These are phyloP conservation scores for Rhinoraja longicauda DNA, from an alignment of 2,797 vertebrate species.

Conservation along the genomic window DNA sequence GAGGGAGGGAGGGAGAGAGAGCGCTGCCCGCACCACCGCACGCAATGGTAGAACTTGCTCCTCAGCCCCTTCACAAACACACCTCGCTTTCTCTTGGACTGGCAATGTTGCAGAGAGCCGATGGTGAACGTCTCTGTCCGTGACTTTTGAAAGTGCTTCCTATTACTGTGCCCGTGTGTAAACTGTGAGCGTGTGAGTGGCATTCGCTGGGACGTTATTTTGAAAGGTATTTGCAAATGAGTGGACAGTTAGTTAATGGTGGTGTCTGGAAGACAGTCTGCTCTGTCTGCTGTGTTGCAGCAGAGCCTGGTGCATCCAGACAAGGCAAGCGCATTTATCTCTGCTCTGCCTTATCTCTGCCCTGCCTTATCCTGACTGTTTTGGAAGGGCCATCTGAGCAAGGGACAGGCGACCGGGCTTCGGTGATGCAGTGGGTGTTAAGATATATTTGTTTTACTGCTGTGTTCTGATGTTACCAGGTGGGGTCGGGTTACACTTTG, in stretches of 20 bases:
- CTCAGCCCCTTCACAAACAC: not conserved
- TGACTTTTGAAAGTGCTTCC: not conserved
- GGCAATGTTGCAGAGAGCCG: not conserved
- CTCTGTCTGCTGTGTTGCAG: not conserved
- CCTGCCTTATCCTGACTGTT: not conserved
- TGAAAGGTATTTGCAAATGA: not conserved
- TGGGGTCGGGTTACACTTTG: not conserved
- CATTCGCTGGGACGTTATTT: not conserved
- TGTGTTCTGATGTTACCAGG: not conserved
- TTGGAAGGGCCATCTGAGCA: not conserved
- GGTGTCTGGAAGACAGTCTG: not conserved
- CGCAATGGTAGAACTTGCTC: not conserved
- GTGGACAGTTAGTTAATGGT: not conserved
- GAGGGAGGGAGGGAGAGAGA: not conserved
- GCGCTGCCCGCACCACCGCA: not conserved
- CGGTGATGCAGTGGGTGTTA: not conserved
- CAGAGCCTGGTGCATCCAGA: not conserved
- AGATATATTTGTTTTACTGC: not conserved
- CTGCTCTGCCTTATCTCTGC: not conserved
- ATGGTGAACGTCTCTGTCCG: not conserved
- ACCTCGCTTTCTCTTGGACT: not conserved
- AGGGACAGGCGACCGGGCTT: not conserved
- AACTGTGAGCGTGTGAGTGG: not conserved
- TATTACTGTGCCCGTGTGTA: not conserved
- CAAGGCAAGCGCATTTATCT: not conserved